Base-by-base conservation (phyloP, 2,113 vertebrate genomes). In the Pseudois nayaur region DNA sequence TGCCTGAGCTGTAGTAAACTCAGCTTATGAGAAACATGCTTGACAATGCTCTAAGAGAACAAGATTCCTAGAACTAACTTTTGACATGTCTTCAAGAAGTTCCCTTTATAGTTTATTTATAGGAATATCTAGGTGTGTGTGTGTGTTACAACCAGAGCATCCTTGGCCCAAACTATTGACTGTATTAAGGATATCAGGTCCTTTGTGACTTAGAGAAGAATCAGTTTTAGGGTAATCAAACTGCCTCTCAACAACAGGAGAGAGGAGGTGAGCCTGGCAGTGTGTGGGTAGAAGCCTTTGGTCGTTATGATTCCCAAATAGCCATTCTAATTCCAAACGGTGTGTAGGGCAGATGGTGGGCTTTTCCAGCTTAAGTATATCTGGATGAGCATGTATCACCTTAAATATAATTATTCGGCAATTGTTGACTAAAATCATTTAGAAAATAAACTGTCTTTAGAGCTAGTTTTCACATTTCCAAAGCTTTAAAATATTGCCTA, bases 351-450 rank as follows among this genome's bases (percentile, higher is more conserved):
- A 90, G 52, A 71, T 62, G 33, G 27, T 57, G 40, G n/a, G 1
- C 13, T 57, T 55, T 62, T 94, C 5, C 13, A 83, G 25, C n/a
- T 94, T 92, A 81, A 86, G 45, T 67, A 60, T 7, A 31, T 84
- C 92, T 96, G 17, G 43, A 21, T 91, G 45, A 95, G 25, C 48
- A 54, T 59, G 9, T 90, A 67, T 64, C 52, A 89, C 25, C 79
- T 9, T 57, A 87, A 79, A 94, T 92, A 88, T 94, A 85, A 97
- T 94, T 92, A 94, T 64, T 90, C 94, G 82, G 33, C 52, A 89
- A 79, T 78, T 52, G 43, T 90, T 82, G 33, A 94, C 45, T 97
- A 90, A 97, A 97, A 59, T 92, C 3, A 87, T 57, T 95, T 94
- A 79, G 59, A 92, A 96, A 92, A 90, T 90, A 85, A 95, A 67